Percentiles rank a stretch among this genome's conserved stretches.
These are phyloP conservation scores for Arenaria interpres DNA, from an alignment of 2,113 vertebrate genomes.

Conservation along the genomic window DNA sequence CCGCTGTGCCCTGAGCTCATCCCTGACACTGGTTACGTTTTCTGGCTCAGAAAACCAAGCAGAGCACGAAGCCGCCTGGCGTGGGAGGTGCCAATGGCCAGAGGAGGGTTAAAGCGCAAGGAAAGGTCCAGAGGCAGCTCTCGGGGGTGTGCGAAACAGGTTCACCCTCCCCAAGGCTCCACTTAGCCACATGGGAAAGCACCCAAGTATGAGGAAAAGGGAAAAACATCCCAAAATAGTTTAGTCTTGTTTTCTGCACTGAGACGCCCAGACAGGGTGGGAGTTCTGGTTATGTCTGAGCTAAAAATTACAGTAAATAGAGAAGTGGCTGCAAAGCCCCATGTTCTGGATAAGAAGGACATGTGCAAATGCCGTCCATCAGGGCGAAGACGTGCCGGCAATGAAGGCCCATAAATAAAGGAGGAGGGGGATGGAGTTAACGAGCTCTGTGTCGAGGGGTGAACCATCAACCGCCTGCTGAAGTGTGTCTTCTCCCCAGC, in stretches of 20 bases:
- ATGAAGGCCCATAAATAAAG: neutral
- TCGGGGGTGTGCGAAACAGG: neutral
- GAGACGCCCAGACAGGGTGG: constrained; percentile 74
- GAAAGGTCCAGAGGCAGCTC: neutral
- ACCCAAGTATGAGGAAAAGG: constrained; percentile 74
- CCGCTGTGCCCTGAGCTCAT: neutral
- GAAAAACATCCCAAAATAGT: constrained; percentile 76
- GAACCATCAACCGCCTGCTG: neutral
- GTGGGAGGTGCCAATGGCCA: neutral
- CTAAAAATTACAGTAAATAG: constrained; percentile 71
- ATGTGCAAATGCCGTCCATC: neutral
- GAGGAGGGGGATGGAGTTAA: neutral
- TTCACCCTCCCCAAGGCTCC: constrained; percentile 46
- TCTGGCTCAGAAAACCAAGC: neutral
- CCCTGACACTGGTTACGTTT: neutral
- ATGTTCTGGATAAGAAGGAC: constrained; percentile 31
- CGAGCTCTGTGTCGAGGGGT: neutral
- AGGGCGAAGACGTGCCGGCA: rapidly evolving
- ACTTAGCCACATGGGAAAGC: constrained; percentile 72
- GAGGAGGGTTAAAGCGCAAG: neutral
- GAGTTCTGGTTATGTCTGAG: constrained; percentile 75
- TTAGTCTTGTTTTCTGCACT: constrained; percentile 72
- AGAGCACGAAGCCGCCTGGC: neutral
- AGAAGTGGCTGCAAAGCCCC: constrained; percentile 58
- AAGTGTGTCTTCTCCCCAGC: neutral